These are phyloP conservation scores for Schizaphis graminum DNA, from an alignment of 2,888 invertebrate species.

Conservation along the genomic window DNA sequence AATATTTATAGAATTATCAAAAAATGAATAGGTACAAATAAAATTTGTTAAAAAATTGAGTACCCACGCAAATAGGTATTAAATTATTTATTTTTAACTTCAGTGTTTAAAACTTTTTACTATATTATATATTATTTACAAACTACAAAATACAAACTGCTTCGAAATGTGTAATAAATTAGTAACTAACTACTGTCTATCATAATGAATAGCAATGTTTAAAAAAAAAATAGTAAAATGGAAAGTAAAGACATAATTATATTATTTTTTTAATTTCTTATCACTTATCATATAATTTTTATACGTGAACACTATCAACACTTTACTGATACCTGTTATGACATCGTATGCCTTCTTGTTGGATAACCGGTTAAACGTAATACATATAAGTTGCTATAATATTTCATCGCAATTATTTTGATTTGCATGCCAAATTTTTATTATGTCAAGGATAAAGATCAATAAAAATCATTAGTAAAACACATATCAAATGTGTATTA, in stretches of 20 bases:
- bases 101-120: neutral
- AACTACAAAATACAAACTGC: neutral
- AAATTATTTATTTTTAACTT: neutral
- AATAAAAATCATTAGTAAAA: neutral
- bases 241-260: neutral
- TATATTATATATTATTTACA: neutral
- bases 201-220: neutral
- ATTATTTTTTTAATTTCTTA: neutral
- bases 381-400: neutral
- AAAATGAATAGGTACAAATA: neutral
- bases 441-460: constrained; percentile 33
- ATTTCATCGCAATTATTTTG: neutral
- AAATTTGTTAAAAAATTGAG: neutral
- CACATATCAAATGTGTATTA: neutral
- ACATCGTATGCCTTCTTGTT: neutral
- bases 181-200: neutral
- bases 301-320: neutral
- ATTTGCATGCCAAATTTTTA: neutral
- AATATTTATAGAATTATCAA: neutral
- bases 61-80: neutral
- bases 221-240: neutral
- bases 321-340: neutral
- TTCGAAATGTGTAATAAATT: neutral
- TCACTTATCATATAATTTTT: neutral
- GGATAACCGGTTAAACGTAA: constrained; percentile 16